Base-by-base conservation (phyloP, 2,888 invertebrate species). In the Drosophila peninsularis region DNA sequence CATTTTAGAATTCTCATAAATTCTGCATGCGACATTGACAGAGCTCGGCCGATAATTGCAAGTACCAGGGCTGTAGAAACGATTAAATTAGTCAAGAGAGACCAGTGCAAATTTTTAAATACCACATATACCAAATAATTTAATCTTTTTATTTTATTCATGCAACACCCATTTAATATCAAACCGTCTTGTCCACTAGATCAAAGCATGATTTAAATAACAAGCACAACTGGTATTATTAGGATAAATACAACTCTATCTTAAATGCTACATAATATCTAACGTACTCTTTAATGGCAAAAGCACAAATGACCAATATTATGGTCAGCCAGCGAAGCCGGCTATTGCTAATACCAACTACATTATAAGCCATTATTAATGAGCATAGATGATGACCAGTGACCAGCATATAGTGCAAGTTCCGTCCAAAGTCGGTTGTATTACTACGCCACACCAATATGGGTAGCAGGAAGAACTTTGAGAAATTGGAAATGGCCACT, bases 301-400 rank as follows among this genome's bases (percentile, higher is more conserved):
- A 91, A 5, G 86, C 76, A 3, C 83, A 75, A 6, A 91, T 67
- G 2, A 91, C 83, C 19, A 90, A 72, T 19, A 88, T 34, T 17
- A 80, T 76, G 2, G 89, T 78, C 10, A 80, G 69, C 47, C 84
- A 71, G 3, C 69, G 72, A 32, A 78, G 74, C 7, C 75, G 73
- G 13, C 69, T 78, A 2, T 71, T 67, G 34, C 80, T 80, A 3
- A 82, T 85, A 13, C 73, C 75, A 3, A 81, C 72, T 4, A 74
- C 95, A 79, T 94, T 94, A 85, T 95, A 95, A 0, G 95, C 94
- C 66, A 94, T 94, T 36, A 94, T 91, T 67, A 95, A 94, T 1
- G 95, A 94, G 11, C 95, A 93, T 21, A 94, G 93, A 58, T 94
- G 94, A 85, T 96, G 96, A 0, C 94, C 92, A 63, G 94, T 94